Conservation (phyloP, 2,797 vertebrate genomes). For the Alfaro cultratus region DNA sequence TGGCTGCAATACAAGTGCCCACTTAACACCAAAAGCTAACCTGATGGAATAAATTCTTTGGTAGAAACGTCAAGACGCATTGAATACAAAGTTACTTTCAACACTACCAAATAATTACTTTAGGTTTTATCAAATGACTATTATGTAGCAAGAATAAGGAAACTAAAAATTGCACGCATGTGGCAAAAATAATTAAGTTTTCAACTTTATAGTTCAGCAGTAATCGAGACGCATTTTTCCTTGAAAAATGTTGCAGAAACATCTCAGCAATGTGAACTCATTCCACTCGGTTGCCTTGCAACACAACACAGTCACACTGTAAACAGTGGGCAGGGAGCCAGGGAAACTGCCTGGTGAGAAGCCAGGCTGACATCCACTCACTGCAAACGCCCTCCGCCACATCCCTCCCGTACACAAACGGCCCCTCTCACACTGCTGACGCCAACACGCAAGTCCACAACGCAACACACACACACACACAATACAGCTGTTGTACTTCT, state of each 20-base stretch:
- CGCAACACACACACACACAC: constrained; percentile 62
- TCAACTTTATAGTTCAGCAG: constrained; percentile 14
- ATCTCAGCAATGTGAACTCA: constrained; percentile 63
- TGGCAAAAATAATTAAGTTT: constrained; percentile 6
- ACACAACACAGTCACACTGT: constrained; percentile 61
- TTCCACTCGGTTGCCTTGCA: constrained; percentile 56
- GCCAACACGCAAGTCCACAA: constrained; percentile 48
- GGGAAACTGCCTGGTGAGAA: constrained; percentile 57
- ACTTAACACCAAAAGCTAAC: constrained; percentile 3
- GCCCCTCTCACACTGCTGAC: constrained; percentile 50
- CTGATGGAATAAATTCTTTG: background rate
- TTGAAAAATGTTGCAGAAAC: constrained; percentile 41
- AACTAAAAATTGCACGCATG: background rate
- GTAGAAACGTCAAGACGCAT: background rate
- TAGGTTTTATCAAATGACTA: constrained; percentile 7
- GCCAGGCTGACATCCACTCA: constrained; percentile 55
- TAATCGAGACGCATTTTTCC: constrained; percentile 15
- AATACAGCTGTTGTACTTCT: constrained; percentile 82
- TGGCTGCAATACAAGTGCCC: background rate
- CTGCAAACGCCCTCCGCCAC: constrained; percentile 39
- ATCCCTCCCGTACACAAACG: constrained; percentile 40
- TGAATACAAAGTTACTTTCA: constrained; percentile 7
- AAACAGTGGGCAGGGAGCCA: constrained; percentile 59
- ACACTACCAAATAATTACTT: constrained; percentile 2
- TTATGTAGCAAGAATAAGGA: background rate